Base-by-base conservation (phyloP, 1,140 invertebrate species). In the Phocides pigmalion region DNA sequence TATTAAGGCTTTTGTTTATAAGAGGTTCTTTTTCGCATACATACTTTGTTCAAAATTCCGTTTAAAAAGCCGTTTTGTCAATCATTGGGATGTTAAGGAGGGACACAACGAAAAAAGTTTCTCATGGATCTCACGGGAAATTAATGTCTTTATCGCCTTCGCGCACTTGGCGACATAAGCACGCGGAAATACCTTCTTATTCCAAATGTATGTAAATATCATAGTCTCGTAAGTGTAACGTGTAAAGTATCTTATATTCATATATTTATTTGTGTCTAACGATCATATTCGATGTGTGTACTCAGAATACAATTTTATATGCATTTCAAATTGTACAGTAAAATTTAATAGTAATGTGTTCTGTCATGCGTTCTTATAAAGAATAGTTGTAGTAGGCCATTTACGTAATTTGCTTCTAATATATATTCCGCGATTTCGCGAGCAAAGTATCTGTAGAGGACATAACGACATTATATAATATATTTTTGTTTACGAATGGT, bases 1-100 rank as follows among this genome's bases (percentile, higher is more conserved):
- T 76, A 47, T 73, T 70, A 71, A 66, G 58, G 28, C 58, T 69
- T 77, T 68, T 62, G n/a, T 74, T 76, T 76, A 51, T 78, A 72
- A 79, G 87, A 90, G 87, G 87, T 90, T 90, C 87, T 90, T 88
- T 90, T 89, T 86, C 80, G 87, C 85, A 87, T 84, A 82, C 62
- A 66, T 49, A 84, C 84, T 76, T 87, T 87, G 87, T 89, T 89
- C 87, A 87, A 87, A 89, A 87, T 87, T 89, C 84, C 84, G 70
- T 71, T 73, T 49, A 70, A 46, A 39, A 54, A 53, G 62, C 32
- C 59, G 32, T 65, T 66, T 79, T 77, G 73, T 67, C 73, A 74
- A 74, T 75, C 64, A 58, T 63, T 44, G 42, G 46, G 25, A 50
- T 32, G 41, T 66, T n/a, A n/a, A n/a, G n/a, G n/a, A n/a, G n/a